Evolutionary conservation across 2,888 invertebrate species (phyloP).

Genomic region (Macaria liturata): DNA sequence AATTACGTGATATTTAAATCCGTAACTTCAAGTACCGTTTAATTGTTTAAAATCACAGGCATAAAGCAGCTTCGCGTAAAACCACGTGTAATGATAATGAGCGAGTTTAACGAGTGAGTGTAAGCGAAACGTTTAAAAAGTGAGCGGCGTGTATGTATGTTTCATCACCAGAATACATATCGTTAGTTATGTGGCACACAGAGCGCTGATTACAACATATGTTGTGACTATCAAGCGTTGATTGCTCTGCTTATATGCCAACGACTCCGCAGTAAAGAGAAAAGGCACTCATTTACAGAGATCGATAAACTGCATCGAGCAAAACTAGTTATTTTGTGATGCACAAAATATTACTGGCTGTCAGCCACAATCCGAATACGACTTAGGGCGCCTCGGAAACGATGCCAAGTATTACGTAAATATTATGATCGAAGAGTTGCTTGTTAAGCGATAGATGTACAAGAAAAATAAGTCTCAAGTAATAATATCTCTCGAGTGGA

Average conservation of each 20-base stretch:
- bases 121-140: constrained; percentile 38
- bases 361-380: constrained; percentile 60
- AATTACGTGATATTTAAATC: not conserved
- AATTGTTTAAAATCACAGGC: constrained; percentile 8
- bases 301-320: constrained; percentile 47
- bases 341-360: constrained; percentile 65
- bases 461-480: constrained; percentile 52
- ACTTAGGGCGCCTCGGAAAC: constrained; percentile 51
- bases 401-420: constrained; percentile 71
- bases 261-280: constrained; percentile 15
- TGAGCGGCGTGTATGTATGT: constrained; percentile 36
- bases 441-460: constrained; percentile 55
- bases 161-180: constrained; percentile 32
- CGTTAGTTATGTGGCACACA: constrained; percentile 33
- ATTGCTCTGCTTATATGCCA: constrained; percentile 24
- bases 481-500: not conserved
- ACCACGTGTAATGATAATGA: constrained; percentile 23
- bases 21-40: not conserved
- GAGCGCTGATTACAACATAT: constrained; percentile 41
- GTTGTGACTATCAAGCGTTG: constrained; percentile 30
- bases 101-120: constrained; percentile 32
- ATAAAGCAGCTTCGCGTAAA: constrained; percentile 11
- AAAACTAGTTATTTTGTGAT: constrained; percentile 43
- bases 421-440: constrained; percentile 58
- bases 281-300: constrained; percentile 13